Evolutionary conservation across 2,888 invertebrate genomes (phyloP), one percentile per base, ranked within the genome.

Genomic region (Acrobeloides nanus): DNA sequence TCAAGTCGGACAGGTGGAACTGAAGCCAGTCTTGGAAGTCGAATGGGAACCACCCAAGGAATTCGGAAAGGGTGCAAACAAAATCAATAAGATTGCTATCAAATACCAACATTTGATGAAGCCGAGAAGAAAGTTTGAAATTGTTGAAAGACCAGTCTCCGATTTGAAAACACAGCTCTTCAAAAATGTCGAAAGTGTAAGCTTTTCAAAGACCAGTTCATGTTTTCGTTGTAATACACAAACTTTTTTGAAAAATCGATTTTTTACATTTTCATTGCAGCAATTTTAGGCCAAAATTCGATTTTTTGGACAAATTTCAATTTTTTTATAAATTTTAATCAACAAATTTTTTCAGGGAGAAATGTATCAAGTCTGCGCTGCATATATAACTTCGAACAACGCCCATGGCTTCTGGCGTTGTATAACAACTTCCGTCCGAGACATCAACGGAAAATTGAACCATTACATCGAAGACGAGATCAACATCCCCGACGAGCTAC

Each of bases 281-380:
- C n/a, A n/a, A n/a, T n/a, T n/a, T n/a, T n/a, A n/a, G n/a, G n/a
- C n/a, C n/a, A n/a, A n/a, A n/a, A n/a, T n/a, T n/a, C n/a, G n/a
- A n/a, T n/a, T n/a, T n/a, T n/a, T n/a, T n/a, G n/a, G n/a, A n/a
- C n/a, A n/a, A n/a, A n/a, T n/a, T n/a, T n/a, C n/a, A n/a, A n/a
- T n/a, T n/a, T n/a, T n/a, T n/a, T n/a, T n/a, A n/a, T n/a, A n/a
- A n/a, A n/a, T n/a, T n/a, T n/a, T n/a, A n/a, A n/a, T n/a, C n/a
- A n/a, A n/a, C n/a, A n/a, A n/a, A n/a, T n/a, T n/a, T n/a, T 39
- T 39, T 12, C 39, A 39, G 39, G 45, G 45, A 34, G 37, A 18
- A 15, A 18, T 44, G 15, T 55, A 45, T 26, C 50, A 50, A 29
- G 45, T 50, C 12, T 50, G 50, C 46, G 53, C 55, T 6, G 53